These are phyloP conservation scores for Ceyx margarethae DNA, from an alignment of 2,113 vertebrate species.

Conservation along the genomic window DNA sequence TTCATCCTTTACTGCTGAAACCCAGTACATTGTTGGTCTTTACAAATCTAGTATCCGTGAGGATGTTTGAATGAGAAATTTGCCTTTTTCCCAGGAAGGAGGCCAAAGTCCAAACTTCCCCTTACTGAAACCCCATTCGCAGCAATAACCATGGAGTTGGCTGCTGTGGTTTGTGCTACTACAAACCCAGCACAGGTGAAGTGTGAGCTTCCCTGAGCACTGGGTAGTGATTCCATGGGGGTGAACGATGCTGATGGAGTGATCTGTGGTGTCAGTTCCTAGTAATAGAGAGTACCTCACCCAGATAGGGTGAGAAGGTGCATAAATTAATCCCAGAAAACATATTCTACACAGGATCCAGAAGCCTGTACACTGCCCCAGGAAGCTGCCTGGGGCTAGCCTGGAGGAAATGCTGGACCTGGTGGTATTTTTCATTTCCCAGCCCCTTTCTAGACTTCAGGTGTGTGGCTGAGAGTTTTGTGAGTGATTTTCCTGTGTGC, in stretches of 20 bases:
- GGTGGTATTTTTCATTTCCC: background rate
- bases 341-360: background rate
- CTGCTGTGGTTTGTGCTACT: background rate
- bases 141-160: background rate
- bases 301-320: background rate
- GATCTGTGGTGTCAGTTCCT: background rate
- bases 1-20: background rate
- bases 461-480: background rate
- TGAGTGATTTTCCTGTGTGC: background rate
- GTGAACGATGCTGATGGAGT: background rate
- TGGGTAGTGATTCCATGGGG: background rate
- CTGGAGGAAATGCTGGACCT: background rate
- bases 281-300: background rate
- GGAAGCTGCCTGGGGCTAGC: background rate
- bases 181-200: background rate
- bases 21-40: background rate
- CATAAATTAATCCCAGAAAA: background rate
- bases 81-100: background rate
- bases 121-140: fast-evolving
- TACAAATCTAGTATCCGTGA: background rate
- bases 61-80: background rate
- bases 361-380: background rate
- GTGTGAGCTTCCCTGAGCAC: background rate
- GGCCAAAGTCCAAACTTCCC: background rate
- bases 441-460: background rate